Evolutionary conservation across 2,113 vertebrate genomes (phyloP), one percentile per base, ranked within the genome.

Genomic region (Mellivora capensis): DNA sequence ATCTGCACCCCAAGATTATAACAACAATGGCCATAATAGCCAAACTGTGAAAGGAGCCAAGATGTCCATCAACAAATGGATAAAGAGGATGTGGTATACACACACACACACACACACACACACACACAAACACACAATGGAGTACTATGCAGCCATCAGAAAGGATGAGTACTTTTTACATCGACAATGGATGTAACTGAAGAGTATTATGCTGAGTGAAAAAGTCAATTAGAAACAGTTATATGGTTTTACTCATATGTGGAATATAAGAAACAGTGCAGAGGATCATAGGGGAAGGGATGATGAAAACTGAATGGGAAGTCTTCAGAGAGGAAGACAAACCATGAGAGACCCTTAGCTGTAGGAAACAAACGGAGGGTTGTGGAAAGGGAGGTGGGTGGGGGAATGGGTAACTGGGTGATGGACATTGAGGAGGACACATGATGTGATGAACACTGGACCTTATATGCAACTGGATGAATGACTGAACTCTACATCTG

Each of bases 131-230:
- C 18, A 54, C 6, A 54, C 25, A 11, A 17, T 67, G 62, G 62
- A 67, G 7, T 67, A 67, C 17, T 67, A 62, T 12, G 13, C 27
- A 34, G 62, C 14, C 31, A 67, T 67, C 29, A 34, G 62, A 67
- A 67, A 67, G 14, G 62, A 67, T 67, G 62, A 67, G 34, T 67
- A 15, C 31, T 67, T 67, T 17, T 67, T 17, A 34, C 31, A 67
- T 67, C 0, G 2, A 67, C 15, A 1, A 1, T 67, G 3, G 31
- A 17, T 67, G 31, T 2, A 67, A 34, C 14, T 67, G 62, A 34
- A 67, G 31, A 31, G 31, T 67, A 34, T 29, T 17, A 17, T 67
- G 61, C 27, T 67, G 31, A 34, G 31, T 14, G 3, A 67, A 67
- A 67, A 67, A 67, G 62, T 67, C 62, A 67, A 4, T 15, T 2